Conservation (phyloP, 1,140 invertebrate species). For the Aculops lycopersici region DNA sequence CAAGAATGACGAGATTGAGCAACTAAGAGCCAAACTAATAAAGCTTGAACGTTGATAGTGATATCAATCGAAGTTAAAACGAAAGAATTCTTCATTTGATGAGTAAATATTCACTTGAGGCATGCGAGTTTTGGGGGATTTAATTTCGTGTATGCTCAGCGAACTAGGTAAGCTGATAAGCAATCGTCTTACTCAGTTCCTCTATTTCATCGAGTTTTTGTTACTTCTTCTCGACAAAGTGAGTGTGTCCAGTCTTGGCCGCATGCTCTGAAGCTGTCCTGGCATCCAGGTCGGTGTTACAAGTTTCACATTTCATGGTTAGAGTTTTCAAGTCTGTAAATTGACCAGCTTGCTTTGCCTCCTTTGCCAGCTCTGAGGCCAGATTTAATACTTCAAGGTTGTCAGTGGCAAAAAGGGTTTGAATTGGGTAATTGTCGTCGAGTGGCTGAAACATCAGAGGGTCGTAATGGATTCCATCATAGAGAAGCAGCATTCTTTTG, state of each 20-base stretch:
- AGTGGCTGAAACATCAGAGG: constrained; percentile 47
- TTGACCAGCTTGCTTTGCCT: constrained; percentile 51
- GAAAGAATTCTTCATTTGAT: too few relatives aligned
- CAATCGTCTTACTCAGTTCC: too few relatives aligned
- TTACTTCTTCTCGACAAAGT: constrained; percentile 65
- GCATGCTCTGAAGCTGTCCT: constrained; percentile 47
- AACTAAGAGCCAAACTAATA: too few relatives aligned
- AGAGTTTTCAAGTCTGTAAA: constrained; percentile 65
- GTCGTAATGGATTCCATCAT: constrained; percentile 88
- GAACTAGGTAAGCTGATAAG: too few relatives aligned
- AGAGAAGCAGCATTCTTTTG: constrained; percentile 40
- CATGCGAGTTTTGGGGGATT: too few relatives aligned
- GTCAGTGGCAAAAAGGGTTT: constrained; percentile 41
- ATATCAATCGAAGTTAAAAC: too few relatives aligned
- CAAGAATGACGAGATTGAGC: too few relatives aligned
- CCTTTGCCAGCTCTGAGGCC: constrained; percentile 45
- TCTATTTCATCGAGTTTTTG: too few relatives aligned
- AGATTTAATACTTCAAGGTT: constrained; percentile 34
- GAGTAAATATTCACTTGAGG: too few relatives aligned
- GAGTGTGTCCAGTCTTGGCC: constrained; percentile 41
- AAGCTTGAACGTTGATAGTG: too few relatives aligned
- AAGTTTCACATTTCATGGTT: constrained; percentile 41
- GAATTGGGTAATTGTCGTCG: constrained; percentile 17
- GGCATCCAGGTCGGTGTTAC: constrained; percentile 38
- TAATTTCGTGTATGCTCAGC: too few relatives aligned